These are phyloP conservation scores for Aporophyla nigra DNA, from an alignment of 2,888 invertebrate genomes.

Conservation along the genomic window DNA sequence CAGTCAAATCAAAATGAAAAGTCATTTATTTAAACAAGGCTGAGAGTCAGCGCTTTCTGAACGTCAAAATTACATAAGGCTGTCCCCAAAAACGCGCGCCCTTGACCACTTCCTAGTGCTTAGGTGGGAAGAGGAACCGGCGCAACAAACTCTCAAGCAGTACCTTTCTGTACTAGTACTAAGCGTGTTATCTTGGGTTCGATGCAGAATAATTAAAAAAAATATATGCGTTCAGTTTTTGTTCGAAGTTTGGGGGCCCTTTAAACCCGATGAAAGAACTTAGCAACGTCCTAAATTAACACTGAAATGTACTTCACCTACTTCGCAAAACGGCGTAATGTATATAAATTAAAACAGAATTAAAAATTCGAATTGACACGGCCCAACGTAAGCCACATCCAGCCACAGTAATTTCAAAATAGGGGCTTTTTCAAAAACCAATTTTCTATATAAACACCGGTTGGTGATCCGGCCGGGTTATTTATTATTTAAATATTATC, in stretches of 20 bases:
- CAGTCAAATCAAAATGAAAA: too few species aligned
- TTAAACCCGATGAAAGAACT: neutral
- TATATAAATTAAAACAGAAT: conserved; percentile 33
- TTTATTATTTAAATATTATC: conserved; percentile 77
- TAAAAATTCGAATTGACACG: conserved; percentile 27
- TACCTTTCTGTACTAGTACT: too few species aligned
- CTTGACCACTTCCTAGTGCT: too few species aligned
- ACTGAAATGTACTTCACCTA: neutral
- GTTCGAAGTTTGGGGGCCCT: neutral
- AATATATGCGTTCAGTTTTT: neutral
- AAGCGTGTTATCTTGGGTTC: neutral
- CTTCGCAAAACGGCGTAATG: neutral
- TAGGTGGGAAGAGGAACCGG: too few species aligned
- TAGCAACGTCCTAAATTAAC: neutral
- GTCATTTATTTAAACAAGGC: too few species aligned
- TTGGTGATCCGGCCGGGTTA: conserved; percentile 63
- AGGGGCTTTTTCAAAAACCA: conserved; percentile 68
- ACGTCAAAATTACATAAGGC: too few species aligned
- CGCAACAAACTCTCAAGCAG: too few species aligned
- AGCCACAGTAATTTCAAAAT: conserved; percentile 42
- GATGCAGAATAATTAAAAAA: neutral
- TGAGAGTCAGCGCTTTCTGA: too few species aligned
- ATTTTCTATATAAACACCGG: conserved; percentile 76
- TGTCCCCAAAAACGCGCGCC: too few species aligned
- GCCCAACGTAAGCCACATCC: conserved; percentile 13